Percentiles rank a stretch among this genome's conserved stretches.
phyloP scores from a whole-genome alignment of 2,797 vertebrate species.

The Neosilurus hyrtlii region DNA sequence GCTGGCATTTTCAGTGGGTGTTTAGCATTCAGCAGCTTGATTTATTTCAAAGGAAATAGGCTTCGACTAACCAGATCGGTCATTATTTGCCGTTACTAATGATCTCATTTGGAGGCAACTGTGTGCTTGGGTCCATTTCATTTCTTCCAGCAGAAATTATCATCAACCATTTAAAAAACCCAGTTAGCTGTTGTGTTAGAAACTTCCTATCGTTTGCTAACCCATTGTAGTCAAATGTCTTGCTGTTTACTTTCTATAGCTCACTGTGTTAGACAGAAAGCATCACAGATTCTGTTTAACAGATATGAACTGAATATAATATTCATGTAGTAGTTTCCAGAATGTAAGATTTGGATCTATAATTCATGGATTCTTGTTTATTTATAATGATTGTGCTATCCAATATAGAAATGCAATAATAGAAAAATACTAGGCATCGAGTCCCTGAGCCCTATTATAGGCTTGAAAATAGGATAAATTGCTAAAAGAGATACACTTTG shows the following conservation, averaged over 20 bases:
- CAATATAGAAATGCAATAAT: neutral
- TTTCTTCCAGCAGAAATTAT: constrained; percentile 54
- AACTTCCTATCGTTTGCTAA: constrained; percentile 31
- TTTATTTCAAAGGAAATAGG: constrained; percentile 61
- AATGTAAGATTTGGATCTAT: neutral
- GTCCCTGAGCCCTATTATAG: constrained; percentile 19
- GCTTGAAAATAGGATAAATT: constrained; percentile 28
- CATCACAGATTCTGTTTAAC: neutral
- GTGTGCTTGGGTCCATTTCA: constrained; percentile 52
- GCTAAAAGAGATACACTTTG: constrained; percentile 15
- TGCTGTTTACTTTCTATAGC: neutral
- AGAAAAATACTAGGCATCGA: neutral
- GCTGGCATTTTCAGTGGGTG: constrained; percentile 40
- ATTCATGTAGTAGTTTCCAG: neutral
- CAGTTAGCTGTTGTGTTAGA: constrained; percentile 35
- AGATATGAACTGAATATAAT: neutral
- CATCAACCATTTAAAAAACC: constrained; percentile 50
- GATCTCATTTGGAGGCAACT: constrained; percentile 57
- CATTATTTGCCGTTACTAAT: constrained; percentile 62
- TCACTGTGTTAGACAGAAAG: neutral
- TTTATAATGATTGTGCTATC: constrained; percentile 28
- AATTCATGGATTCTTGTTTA: neutral
- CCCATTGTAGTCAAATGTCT: constrained; percentile 1
- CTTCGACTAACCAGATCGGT: constrained; percentile 57
- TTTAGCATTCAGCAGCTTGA: constrained; percentile 52